Evolutionary conservation across 2,113 vertebrate genomes (phyloP).

Genomic region (Pelobates fuscus): DNA sequence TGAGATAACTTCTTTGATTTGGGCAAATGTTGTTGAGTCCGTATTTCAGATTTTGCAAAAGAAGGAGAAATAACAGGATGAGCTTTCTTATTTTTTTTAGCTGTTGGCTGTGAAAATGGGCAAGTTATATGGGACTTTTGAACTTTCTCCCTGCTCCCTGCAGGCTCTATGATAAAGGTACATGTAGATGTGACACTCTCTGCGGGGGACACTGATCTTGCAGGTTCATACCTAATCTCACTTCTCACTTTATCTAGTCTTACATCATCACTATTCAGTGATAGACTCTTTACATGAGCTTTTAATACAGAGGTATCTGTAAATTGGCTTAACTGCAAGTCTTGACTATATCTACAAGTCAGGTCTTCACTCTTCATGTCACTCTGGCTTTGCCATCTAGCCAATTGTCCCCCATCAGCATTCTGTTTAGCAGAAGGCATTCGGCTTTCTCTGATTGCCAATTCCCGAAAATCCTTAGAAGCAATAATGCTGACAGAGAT

Average conservation of each 20-base stretch:
- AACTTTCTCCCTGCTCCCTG: conserved; percentile 51
- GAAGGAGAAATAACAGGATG: conserved; percentile 52
- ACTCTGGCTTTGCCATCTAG: conserved; percentile 28
- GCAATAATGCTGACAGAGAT: conserved; percentile 32
- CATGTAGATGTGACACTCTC: conserved; percentile 76
- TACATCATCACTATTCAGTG: too few relatives aligned
- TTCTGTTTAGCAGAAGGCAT: conserved; percentile 42
- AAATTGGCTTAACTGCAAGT: too few relatives aligned
- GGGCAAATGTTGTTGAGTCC: not conserved
- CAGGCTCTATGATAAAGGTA: conserved; percentile 70
- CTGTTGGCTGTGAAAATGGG: conserved; percentile 52
- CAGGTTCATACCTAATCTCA: not conserved
- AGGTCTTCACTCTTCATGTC: too few relatives aligned
- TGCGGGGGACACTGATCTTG: conserved; percentile 63
- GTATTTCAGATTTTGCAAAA: conserved; percentile 39
- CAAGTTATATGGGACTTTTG: not conserved
- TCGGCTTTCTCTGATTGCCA: conserved; percentile 57
- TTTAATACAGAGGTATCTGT: too few relatives aligned
- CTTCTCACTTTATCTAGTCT: too few relatives aligned
- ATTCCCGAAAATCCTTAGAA: conserved; percentile 31
- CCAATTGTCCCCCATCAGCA: conserved; percentile 10
- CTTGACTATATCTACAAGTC: too few relatives aligned
- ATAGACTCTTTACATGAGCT: too few relatives aligned
- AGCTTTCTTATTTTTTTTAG: conserved; percentile 20
- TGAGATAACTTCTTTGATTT: conserved; percentile 1